Conservation (phyloP, 2,113 vertebrate species). For the Thunnus maccoyii region DNA sequence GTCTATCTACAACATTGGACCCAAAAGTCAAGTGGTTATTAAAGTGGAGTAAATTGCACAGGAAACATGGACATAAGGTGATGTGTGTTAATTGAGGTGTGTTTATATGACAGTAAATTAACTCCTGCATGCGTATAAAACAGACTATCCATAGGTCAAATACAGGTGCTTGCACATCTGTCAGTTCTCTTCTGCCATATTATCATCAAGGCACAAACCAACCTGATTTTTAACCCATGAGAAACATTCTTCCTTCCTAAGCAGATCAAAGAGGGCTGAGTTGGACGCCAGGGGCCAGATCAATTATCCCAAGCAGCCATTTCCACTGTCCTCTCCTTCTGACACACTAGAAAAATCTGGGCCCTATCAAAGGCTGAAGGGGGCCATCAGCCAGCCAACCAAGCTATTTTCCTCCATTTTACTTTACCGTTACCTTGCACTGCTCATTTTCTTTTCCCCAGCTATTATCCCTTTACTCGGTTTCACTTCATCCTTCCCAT, state of each 20-base stretch:
- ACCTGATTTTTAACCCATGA: conserved; percentile 61
- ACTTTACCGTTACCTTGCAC: conserved; percentile 53
- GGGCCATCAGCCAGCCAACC: conserved; percentile 62
- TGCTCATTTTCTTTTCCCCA: conserved; percentile 63
- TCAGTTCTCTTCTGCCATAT: conserved; percentile 25
- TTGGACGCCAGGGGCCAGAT: conserved; percentile 76
- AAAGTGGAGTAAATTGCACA: not conserved
- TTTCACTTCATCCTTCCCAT: conserved; percentile 45
- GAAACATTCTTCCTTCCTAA: conserved; percentile 70
- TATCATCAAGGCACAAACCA: conserved; percentile 39
- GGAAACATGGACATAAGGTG: not conserved
- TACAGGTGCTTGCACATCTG: conserved; percentile 23
- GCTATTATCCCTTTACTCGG: conserved; percentile 55
- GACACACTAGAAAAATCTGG: conserved; percentile 74
- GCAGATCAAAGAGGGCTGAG: conserved; percentile 75
- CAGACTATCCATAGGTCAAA: conserved; percentile 10
- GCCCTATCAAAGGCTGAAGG: conserved; percentile 71
- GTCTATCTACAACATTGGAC: not conserved
- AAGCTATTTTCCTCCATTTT: conserved; percentile 67
- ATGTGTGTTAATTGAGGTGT: not conserved
- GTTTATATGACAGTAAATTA: conserved; percentile 8
- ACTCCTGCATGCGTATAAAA: not conserved
- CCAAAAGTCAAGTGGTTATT: not conserved
- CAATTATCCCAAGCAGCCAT: conserved; percentile 78
- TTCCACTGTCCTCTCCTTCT: conserved; percentile 76